phyloP scores from a whole-genome alignment of 2,797 vertebrate species.

The Spizella passerina region DNA sequence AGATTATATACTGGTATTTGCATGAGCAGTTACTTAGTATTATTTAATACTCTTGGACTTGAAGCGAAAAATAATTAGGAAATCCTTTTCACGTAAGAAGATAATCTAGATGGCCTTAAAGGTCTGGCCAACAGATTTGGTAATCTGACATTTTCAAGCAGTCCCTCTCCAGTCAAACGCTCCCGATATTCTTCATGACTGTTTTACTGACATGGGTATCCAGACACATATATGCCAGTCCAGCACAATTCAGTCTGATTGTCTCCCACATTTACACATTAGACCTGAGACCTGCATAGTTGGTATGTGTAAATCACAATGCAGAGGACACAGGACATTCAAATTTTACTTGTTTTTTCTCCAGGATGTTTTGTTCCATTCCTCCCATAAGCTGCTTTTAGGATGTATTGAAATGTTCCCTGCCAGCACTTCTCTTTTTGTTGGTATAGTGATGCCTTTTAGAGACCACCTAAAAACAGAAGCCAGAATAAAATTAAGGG shows the following conservation, averaged over 20 bases:
- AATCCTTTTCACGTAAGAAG: neutral
- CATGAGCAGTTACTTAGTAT: neutral
- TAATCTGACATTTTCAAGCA: neutral
- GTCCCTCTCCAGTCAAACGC: neutral
- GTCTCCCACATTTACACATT: neutral
- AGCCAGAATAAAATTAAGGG: neutral
- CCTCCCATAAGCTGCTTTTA: neutral
- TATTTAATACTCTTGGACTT: neutral
- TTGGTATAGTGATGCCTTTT: neutral
- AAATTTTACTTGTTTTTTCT: neutral
- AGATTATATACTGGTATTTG: neutral
- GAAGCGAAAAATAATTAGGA: neutral
- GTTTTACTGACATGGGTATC: neutral
- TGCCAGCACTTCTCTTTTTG: fast-evolving
- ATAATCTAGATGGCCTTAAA: neutral
- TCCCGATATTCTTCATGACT: neutral
- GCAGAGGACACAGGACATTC: neutral
- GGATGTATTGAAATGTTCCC: neutral
- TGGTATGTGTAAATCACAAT: neutral
- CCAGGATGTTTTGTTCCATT: neutral
- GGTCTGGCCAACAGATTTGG: neutral
- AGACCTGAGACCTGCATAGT: neutral
- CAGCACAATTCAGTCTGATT: neutral
- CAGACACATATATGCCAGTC: neutral
- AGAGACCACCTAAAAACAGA: neutral